Conservation (phyloP, 2,113 vertebrate genomes). For the Alectura lathami region DNA sequence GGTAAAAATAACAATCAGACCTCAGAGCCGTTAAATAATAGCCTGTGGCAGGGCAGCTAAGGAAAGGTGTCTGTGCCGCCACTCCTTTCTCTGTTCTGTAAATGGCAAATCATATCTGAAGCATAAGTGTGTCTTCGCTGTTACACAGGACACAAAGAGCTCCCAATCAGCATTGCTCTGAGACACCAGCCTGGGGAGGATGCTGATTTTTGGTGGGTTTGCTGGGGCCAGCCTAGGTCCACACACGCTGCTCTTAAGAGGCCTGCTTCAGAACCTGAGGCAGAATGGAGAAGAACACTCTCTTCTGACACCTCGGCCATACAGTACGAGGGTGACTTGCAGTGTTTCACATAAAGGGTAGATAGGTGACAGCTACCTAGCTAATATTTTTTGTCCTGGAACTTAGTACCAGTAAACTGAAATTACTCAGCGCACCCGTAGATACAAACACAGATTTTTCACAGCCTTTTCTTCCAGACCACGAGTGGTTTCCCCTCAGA, state of each 20-base stretch:
- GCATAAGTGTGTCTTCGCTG: neutral
- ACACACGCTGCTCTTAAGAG: accelerated
- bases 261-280: neutral
- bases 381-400: neutral
- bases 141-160: neutral
- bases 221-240: neutral
- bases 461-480: neutral
- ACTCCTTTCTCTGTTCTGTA: neutral
- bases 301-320: neutral
- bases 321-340: neutral
- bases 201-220: neutral
- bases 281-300: neutral
- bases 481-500: neutral
- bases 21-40: constrained; percentile 41
- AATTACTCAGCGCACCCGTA: neutral
- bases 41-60: neutral
- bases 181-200: neutral
- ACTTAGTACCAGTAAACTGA: neutral
- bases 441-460: neutral
- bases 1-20: constrained; percentile 1
- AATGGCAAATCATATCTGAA: neutral
- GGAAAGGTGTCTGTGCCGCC: neutral
- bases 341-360: neutral
- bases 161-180: neutral
- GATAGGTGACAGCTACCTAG: neutral